These are phyloP conservation scores for Ligdia adustata DNA, from an alignment of 2,888 invertebrate species.

Conservation along the genomic window DNA sequence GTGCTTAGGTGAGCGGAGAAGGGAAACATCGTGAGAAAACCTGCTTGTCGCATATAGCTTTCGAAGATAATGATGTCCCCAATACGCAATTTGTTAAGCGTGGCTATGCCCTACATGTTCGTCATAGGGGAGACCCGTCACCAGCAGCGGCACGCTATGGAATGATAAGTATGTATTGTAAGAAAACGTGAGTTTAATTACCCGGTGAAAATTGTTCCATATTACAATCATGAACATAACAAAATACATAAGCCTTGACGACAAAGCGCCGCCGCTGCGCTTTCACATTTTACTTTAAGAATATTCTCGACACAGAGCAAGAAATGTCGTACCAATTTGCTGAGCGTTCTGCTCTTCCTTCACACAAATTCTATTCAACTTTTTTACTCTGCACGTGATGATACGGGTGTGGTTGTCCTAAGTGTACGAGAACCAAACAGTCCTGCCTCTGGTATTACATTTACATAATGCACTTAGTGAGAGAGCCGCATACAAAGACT, in stretches of 20 bases:
- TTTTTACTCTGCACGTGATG: conserved; percentile 52
- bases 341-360: conserved; percentile 13
- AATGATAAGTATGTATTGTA: too few relatives aligned
- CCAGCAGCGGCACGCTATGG: too few relatives aligned
- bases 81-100: too few relatives aligned
- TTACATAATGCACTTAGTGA: conserved; percentile 77
- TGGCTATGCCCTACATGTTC: too few relatives aligned
- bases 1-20: too few relatives aligned
- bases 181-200: too few relatives aligned
- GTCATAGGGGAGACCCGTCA: too few relatives aligned
- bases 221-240: not conserved
- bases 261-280: conserved; percentile 1
- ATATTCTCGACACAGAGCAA: conserved; percentile 39
- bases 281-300: conserved; percentile 8
- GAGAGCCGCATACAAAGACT: conserved; percentile 72
- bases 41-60: too few relatives aligned
- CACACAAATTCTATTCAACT: conserved; percentile 16
- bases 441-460: conserved; percentile 73
- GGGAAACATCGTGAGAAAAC: too few relatives aligned
- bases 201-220: too few relatives aligned
- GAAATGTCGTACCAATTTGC: not conserved
- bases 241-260: not conserved
- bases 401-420: conserved; percentile 66
- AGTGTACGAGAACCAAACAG: conserved; percentile 59
- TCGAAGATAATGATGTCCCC: too few relatives aligned